These are phyloP conservation scores for Poecile montanus DNA, from an alignment of 2,797 vertebrate species.

Conservation along the genomic window DNA sequence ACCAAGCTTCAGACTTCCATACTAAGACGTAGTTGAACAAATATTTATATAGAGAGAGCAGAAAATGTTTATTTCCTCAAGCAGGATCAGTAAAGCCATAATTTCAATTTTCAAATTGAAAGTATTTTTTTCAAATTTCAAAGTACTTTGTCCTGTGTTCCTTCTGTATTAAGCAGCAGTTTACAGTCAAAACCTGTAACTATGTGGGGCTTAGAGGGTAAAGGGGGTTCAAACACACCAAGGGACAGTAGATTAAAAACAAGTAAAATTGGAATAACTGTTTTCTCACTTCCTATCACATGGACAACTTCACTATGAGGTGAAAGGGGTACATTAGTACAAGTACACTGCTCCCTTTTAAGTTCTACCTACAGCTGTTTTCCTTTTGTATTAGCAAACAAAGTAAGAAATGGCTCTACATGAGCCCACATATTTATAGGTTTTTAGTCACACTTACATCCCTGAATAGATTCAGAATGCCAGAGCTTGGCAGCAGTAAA, in stretches of 20 bases:
- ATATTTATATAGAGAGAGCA: not conserved
- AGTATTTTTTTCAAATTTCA: not conserved
- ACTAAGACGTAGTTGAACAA: not conserved
- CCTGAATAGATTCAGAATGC: fast-evolving
- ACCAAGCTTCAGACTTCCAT: not conserved
- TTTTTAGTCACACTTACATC: not conserved
- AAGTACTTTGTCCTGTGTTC: not conserved
- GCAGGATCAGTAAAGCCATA: not conserved
- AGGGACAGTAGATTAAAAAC: not conserved
- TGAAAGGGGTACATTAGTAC: not conserved
- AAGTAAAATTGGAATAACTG: fast-evolving
- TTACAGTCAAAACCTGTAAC: not conserved
- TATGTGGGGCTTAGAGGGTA: fast-evolving
- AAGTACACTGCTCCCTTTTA: not conserved
- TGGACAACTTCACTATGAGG: fast-evolving
- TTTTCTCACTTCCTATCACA: not conserved
- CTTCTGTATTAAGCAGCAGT: not conserved
- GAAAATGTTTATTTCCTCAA: not conserved
- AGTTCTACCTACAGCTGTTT: not conserved
- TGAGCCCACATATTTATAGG: not conserved
- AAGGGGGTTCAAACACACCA: fast-evolving
- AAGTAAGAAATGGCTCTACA: not conserved
- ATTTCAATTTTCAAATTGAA: not conserved
- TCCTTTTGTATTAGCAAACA: not conserved
- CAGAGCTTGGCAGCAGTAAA: not conserved